A percentile compares a stretch with the other conserved stretches of the same genome.
Evolutionary conservation across 2,888 invertebrate genomes (phyloP).

Genomic region (Zonitis immaculata): DNA sequence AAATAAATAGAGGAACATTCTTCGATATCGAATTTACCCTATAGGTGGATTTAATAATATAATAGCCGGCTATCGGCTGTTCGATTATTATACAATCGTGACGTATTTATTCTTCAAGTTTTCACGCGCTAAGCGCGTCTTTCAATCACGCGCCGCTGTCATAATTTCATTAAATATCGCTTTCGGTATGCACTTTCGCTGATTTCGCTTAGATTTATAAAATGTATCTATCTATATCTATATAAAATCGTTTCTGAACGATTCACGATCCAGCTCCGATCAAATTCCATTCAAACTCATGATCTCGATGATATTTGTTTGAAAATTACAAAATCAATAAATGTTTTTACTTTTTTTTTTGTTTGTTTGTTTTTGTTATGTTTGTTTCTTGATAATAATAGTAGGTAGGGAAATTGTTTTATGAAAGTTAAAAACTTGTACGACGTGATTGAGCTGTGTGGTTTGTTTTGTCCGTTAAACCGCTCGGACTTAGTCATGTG

Average conservation of each 20-base stretch:
- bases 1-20: too few species aligned
- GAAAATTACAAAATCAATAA: too few species aligned
- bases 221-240: too few species aligned
- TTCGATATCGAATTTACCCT: neutral
- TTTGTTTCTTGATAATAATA: too few species aligned
- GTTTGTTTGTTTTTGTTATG: too few species aligned
- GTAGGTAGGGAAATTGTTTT: constrained; percentile 13
- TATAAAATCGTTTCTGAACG: constrained; percentile 17
- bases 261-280: constrained; percentile 25
- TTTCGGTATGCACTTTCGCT: constrained; percentile 20
- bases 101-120: constrained; percentile 9
- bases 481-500: constrained; percentile 19
- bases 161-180: constrained; percentile 27
- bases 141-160: constrained; percentile 18
- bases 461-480: constrained; percentile 13
- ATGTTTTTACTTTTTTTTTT: too few species aligned
- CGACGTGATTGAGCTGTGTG: constrained; percentile 19
- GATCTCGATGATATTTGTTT: too few species aligned
- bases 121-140: constrained; percentile 6
- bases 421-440: constrained; percentile 12
- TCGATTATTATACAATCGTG: constrained; percentile 11
- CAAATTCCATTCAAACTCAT: constrained; percentile 21
- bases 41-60: constrained; percentile 5
- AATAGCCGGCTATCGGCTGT: neutral
- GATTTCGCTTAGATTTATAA: constrained; percentile 22